These are phyloP conservation scores for Scarus forsteni DNA, from an alignment of 2,797 vertebrate genomes.

Conservation along the genomic window DNA sequence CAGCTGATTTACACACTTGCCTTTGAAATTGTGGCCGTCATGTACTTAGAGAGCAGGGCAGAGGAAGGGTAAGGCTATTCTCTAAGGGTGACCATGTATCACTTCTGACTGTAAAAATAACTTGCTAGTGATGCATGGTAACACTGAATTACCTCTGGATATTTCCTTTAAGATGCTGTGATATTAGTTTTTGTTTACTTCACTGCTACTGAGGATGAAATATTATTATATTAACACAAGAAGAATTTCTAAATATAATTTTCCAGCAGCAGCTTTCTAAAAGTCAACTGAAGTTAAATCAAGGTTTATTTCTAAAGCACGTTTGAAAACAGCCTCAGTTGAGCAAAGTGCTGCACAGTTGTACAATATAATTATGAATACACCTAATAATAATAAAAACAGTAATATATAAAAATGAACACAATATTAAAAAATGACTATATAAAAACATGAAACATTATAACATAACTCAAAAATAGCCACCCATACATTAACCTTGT, in stretches of 20 bases:
- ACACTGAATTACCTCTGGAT: constrained; percentile 34
- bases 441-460: no score
- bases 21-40: constrained; percentile 64
- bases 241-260: constrained; percentile 18
- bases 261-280: constrained; percentile 18
- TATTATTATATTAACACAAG: constrained; percentile 19
- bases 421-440: no score
- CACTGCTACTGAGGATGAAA: constrained; percentile 4
- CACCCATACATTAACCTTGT: no score
- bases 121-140: constrained; percentile 19
- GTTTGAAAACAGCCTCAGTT: no score
- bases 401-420: no score
- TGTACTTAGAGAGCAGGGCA: constrained; percentile 48
- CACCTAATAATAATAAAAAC: no score
- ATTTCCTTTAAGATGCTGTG: background rate
- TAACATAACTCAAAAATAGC: no score
- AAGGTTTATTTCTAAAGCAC: no score
- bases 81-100: constrained; percentile 45
- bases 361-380: background rate
- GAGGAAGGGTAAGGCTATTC: constrained; percentile 41
- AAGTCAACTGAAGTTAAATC: background rate
- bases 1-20: constrained; percentile 72
- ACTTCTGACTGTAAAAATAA: constrained; percentile 45
- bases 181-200: constrained; percentile 21
- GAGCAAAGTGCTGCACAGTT: background rate